phyloP scores from a whole-genome alignment of 1,140 invertebrate species.

The Lordiphosa stackelbergi region DNA sequence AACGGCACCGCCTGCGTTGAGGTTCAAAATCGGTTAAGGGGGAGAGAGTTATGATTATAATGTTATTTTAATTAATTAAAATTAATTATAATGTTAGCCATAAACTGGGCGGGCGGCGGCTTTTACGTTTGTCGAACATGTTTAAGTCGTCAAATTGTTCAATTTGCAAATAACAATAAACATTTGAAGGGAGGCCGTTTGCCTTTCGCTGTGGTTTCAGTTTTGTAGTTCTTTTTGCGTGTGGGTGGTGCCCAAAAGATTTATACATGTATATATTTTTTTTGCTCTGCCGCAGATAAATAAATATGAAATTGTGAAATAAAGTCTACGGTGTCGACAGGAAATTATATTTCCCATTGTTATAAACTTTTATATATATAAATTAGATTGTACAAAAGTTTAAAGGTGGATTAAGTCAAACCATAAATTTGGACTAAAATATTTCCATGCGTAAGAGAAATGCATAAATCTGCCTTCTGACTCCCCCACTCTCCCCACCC shows the following conservation, averaged over 20 bases:
- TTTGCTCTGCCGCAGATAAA: slow-evolving; percentile 33
- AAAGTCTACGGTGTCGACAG: slow-evolving; percentile 28
- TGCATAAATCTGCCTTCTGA: slow-evolving; percentile 17
- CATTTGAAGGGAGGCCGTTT: slow-evolving; percentile 23
- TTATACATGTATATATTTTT: slow-evolving; percentile 4
- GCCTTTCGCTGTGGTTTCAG: slow-evolving; percentile 16
- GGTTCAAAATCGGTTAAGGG: background rate
- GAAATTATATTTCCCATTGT: slow-evolving; percentile 59
- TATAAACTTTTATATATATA: slow-evolving; percentile 33
- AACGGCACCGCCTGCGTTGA: slow-evolving; percentile 25
- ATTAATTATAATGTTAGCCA: slow-evolving; percentile 61
- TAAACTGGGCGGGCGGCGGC: slow-evolving; percentile 30
- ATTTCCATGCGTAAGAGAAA: slow-evolving; percentile 29
- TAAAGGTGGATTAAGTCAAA: slow-evolving; percentile 69
- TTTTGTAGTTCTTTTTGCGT: slow-evolving; percentile 2
- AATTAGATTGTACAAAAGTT: slow-evolving; percentile 57
- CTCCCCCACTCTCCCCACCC: too few species aligned
- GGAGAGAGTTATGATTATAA: slow-evolving; percentile 49
- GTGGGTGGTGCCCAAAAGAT: slow-evolving; percentile 20
- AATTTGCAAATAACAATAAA: slow-evolving; percentile 57
- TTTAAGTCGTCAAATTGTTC: slow-evolving; percentile 56
- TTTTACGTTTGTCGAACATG: slow-evolving; percentile 43
- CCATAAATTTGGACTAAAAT: slow-evolving; percentile 54
- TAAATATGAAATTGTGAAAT: slow-evolving; percentile 60
- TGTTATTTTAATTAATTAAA: slow-evolving; percentile 71